Conservation (phyloP, 2,113 vertebrate genomes). For the Ranitomeya imitator region DNA sequence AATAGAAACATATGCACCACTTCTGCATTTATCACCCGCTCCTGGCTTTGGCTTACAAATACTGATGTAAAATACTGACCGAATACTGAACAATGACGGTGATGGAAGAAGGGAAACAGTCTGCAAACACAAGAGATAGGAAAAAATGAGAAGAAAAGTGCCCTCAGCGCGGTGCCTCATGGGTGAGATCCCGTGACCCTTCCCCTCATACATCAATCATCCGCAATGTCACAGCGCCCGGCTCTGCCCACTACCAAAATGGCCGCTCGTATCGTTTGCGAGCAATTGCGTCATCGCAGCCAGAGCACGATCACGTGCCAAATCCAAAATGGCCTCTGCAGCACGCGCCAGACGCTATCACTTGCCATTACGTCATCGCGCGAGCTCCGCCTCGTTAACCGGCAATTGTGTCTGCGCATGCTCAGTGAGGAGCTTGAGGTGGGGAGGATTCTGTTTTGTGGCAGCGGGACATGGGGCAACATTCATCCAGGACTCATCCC, state of each 20-base stretch:
- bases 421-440: not conserved
- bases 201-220: not conserved
- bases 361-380: not conserved
- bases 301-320: not conserved
- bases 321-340: not conserved
- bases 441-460: not conserved
- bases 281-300: not conserved
- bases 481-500: not conserved
- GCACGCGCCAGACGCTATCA: not conserved
- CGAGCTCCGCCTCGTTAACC: not conserved
- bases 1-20: no score
- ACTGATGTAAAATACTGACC: no score
- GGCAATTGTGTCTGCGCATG: slow-evolving; percentile 10
- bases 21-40: no score
- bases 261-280: not conserved
- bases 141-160: no score
- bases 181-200: not conserved
- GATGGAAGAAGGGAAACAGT: no score
- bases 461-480: slow-evolving; percentile 39
- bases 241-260: slow-evolving; percentile 23
- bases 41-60: no score
- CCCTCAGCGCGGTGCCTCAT: not conserved
- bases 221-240: not conserved
- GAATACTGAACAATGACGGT: no score
- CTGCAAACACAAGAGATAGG: no score